Percentiles rank a stretch among this genome's conserved stretches.
Evolutionary conservation across 2,113 vertebrate genomes (phyloP).

Genomic region (Paralichthys olivaceus): DNA sequence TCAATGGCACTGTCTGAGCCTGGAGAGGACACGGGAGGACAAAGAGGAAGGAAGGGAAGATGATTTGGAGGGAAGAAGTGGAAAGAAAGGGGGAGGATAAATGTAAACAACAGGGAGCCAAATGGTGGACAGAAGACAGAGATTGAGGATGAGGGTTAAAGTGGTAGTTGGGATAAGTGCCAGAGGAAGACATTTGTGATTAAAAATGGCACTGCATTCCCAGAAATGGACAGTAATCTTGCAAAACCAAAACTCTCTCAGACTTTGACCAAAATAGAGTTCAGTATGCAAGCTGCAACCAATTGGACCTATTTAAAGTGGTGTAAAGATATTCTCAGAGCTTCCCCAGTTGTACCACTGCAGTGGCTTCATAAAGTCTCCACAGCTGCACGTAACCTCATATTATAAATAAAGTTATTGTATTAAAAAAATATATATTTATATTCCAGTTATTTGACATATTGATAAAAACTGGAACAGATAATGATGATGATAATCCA

Average conservation of each 20-base stretch:
- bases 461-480: too few species aligned
- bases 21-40: conserved; percentile 1
- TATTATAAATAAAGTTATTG: too few species aligned
- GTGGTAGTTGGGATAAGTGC: not conserved
- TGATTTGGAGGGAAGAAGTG: too few species aligned
- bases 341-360: not conserved
- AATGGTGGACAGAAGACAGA: not conserved
- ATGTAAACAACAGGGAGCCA: not conserved
- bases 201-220: conserved; percentile 14
- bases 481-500: too few species aligned
- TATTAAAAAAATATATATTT: too few species aligned
- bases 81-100: not conserved
- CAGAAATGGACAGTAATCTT: conserved; percentile 10
- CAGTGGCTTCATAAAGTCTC: not conserved
- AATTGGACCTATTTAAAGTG: not conserved
- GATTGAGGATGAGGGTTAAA: not conserved
- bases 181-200: conserved; percentile 15
- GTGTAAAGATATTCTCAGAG: not conserved
- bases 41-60: not conserved
- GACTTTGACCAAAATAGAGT: conserved; percentile 4
- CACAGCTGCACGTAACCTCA: not conserved
- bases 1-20: conserved; percentile 12
- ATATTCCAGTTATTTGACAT: too few species aligned
- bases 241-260: not conserved
- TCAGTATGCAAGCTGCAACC: not conserved